Evolutionary conservation across 2,113 vertebrate genomes (phyloP).

Genomic region (Carlito syrichta): DNA sequence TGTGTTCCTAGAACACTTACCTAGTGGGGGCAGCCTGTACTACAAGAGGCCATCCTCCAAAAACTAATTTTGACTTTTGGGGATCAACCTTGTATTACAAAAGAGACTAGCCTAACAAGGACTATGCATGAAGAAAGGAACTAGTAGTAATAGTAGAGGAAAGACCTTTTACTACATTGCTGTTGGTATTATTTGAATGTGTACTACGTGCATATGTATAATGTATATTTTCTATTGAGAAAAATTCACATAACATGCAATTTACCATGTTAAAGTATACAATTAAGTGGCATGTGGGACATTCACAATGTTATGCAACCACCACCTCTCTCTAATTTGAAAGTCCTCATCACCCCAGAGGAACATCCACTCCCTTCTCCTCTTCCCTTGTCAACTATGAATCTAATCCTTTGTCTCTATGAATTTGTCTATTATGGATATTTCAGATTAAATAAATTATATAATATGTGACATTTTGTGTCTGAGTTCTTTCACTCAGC

Average conservation of each 20-base stretch:
- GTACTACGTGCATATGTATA: neutral
- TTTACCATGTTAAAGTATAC: neutral
- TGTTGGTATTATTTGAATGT: neutral
- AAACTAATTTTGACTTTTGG: no score
- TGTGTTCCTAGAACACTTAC: no score
- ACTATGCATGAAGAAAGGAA: neutral
- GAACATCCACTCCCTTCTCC: neutral
- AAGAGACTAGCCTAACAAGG: neutral
- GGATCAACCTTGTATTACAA: no score
- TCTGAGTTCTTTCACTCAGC: neutral
- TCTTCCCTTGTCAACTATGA: neutral
- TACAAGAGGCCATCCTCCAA: no score
- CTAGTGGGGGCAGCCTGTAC: no score
- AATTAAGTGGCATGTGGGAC: neutral
- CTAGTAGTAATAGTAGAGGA: neutral
- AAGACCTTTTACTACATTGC: neutral
- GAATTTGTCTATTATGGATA: neutral
- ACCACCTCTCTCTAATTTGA: neutral
- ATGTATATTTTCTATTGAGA: neutral
- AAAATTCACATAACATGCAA: neutral
- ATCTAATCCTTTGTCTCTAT: neutral
- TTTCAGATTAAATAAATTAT: neutral
- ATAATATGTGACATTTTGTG: neutral
- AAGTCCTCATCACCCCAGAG: neutral
- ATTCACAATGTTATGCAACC: neutral